These are phyloP conservation scores for Entelurus aequoreus DNA, from an alignment of 2,113 vertebrate genomes.

Conservation along the genomic window DNA sequence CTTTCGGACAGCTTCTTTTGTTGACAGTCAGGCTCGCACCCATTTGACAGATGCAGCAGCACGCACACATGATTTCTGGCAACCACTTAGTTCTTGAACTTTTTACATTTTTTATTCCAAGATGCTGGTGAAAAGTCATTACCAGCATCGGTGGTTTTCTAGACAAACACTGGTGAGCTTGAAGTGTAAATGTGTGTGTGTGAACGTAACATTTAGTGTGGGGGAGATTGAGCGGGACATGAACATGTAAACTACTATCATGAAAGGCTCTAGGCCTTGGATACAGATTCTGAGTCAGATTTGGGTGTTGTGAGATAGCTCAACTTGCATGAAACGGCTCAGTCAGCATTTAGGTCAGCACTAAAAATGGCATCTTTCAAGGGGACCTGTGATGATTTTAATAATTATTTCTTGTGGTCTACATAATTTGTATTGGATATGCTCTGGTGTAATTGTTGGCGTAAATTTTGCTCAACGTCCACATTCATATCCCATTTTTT, in stretches of 20 bases:
- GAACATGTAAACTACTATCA: background rate
- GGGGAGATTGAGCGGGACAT: constrained; percentile 11
- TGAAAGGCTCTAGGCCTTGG: constrained; percentile 8
- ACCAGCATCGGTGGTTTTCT: constrained; percentile 27
- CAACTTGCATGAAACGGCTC: background rate
- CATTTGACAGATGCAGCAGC: constrained; percentile 18
- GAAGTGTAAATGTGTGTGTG: background rate
- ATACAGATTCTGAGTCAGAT: constrained; percentile 3
- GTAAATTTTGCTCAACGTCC: too few species aligned
- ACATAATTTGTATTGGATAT: too few species aligned
- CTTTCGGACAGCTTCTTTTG: constrained; percentile 33
- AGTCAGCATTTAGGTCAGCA: too few species aligned
- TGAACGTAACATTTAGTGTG: constrained; percentile 14
- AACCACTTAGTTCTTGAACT: constrained; percentile 39
- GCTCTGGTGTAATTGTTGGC: too few species aligned
- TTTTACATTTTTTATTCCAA: constrained; percentile 9
- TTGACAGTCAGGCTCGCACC: constrained; percentile 27
- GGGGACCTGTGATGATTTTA: too few species aligned
- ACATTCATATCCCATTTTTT: too few species aligned
- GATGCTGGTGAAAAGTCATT: constrained; percentile 54
- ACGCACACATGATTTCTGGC: constrained; percentile 17
- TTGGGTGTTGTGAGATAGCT: background rate
- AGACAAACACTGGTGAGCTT: constrained; percentile 39
- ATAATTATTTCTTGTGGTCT: too few species aligned
- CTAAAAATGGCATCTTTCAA: too few species aligned